Evolutionary conservation across 2,113 vertebrate genomes (phyloP).

Genomic region (Pitta sordida): DNA sequence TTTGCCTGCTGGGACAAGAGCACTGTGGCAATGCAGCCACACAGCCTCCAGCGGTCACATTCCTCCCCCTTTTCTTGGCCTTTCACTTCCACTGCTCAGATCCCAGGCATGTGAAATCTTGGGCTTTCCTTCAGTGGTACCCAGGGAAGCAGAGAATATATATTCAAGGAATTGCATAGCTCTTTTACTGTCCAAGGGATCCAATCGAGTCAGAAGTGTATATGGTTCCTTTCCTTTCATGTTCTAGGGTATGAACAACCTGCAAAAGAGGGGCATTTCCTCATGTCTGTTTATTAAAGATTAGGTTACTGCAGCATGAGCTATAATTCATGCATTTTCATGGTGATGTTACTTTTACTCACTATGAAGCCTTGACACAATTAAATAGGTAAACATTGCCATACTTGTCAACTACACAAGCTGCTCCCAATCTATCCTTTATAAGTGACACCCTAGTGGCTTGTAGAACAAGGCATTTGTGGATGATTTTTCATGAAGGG

Average conservation of each 20-base stretch:
- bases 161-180: accelerated
- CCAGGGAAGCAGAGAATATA: neutral
- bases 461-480: neutral
- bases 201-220: neutral
- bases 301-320: neutral
- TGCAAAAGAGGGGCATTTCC: neutral
- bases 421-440: neutral
- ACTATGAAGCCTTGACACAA: neutral
- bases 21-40: neutral
- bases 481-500: neutral
- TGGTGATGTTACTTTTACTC: neutral
- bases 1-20: neutral
- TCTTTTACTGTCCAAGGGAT: neutral
- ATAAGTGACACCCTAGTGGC: neutral
- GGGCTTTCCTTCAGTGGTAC: neutral
- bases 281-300: neutral
- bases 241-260: neutral
- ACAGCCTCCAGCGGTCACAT: neutral
- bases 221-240: neutral
- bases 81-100: neutral
- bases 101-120: neutral
- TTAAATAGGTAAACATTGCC: neutral
- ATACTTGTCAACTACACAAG: accelerated
- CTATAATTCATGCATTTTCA: neutral
- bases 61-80: neutral